Evolutionary conservation across 2,888 invertebrate genomes (phyloP).

Genomic region (Griposia aprilina): DNA sequence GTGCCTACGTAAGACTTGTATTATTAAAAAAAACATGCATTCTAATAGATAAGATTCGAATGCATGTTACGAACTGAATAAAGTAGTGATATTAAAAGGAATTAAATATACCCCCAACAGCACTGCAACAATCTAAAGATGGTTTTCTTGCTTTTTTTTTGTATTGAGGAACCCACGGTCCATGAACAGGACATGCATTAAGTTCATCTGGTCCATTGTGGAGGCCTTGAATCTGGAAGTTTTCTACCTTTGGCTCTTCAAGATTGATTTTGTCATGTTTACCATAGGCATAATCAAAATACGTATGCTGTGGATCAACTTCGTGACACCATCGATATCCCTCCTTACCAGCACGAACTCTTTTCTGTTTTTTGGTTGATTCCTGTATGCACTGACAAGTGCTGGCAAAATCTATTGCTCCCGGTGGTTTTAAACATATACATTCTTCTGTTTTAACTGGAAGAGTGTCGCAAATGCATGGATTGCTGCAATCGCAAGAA

Average conservation of each 20-base stretch:
- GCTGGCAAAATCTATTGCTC: slow-evolving; percentile 68
- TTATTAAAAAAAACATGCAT: not conserved
- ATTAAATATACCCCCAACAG: slow-evolving; percentile 80
- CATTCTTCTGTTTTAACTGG: slow-evolving; percentile 73
- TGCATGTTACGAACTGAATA: too few relatives aligned
- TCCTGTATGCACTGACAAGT: slow-evolving; percentile 73
- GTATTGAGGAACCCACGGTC: slow-evolving; percentile 75
- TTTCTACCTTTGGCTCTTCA: slow-evolving; percentile 73
- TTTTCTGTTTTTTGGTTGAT: slow-evolving; percentile 76
- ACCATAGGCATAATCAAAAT: slow-evolving; percentile 84
- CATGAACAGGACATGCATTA: slow-evolving; percentile 73
- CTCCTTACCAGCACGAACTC: slow-evolving; percentile 80
- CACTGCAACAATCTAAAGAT: slow-evolving; percentile 87
- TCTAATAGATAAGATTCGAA: too few relatives aligned
- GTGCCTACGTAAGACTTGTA: not conserved
- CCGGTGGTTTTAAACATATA: slow-evolving; percentile 74
- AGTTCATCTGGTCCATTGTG: slow-evolving; percentile 66
- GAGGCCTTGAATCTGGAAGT: slow-evolving; percentile 80
- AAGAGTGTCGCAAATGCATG: slow-evolving; percentile 80
- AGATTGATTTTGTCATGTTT: slow-evolving; percentile 79
- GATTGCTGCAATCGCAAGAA: slow-evolving; percentile 79
- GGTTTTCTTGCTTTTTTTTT: slow-evolving; percentile 79
- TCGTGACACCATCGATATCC: slow-evolving; percentile 86
- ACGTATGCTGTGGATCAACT: slow-evolving; percentile 85
- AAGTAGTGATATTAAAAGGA: not conserved